A percentile compares a stretch with the other conserved stretches of the same genome.
phyloP scores from a whole-genome alignment of 1,140 invertebrate species.

The Drosophila baimaii region DNA sequence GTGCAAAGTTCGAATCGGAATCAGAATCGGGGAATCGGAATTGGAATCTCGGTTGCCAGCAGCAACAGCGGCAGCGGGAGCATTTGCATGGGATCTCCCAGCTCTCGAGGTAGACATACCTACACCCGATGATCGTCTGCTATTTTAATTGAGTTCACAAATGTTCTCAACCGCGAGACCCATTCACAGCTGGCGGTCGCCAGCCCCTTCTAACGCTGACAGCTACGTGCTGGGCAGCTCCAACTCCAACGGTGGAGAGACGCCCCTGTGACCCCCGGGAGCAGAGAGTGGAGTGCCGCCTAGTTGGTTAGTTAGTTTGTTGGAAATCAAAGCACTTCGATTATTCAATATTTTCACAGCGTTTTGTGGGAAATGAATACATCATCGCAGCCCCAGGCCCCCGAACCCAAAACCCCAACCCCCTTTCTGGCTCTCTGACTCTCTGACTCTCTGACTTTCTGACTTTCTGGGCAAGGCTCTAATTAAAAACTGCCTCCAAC shows the following conservation, averaged over 20 bases:
- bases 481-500: conserved; percentile 48
- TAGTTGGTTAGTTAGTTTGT: conserved; percentile 31
- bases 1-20: conserved; percentile 57
- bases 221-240: conserved; percentile 64
- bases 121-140: conserved; percentile 66
- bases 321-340: conserved; percentile 47
- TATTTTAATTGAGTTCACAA: conserved; percentile 83
- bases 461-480: conserved; percentile 12
- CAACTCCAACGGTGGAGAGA: not conserved
- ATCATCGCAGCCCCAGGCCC: conserved; percentile 57
- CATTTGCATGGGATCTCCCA: conserved; percentile 58
- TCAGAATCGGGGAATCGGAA: conserved; percentile 45
- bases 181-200: conserved; percentile 52
- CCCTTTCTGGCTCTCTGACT: conserved; percentile 1
- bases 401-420: conserved; percentile 2
- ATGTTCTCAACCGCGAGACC: conserved; percentile 57
- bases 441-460: not conserved
- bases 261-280: conserved; percentile 11
- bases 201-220: conserved; percentile 58
- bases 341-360: conserved; percentile 74
- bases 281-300: not conserved
- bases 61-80: conserved; percentile 10
- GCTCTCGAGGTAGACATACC: conserved; percentile 15
- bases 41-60: conserved; percentile 51
- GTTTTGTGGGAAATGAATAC: conserved; percentile 76